phyloP scores from a whole-genome alignment of 37 sponge, comb jelly and placozoan species.

The Ianthella basta region DNA sequence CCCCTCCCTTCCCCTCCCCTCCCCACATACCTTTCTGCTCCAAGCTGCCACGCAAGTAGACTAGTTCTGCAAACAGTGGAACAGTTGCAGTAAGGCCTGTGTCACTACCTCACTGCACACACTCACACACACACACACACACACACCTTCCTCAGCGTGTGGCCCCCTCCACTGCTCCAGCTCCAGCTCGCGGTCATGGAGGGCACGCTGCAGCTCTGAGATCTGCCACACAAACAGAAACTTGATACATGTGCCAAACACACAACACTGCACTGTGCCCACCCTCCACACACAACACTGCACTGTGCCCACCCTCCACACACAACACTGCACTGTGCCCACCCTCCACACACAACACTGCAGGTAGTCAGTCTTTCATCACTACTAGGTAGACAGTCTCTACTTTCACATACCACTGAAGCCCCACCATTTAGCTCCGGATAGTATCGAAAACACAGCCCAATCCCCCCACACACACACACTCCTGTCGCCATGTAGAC shows the following conservation, averaged over 20 bases:
- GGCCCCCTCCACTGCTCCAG: background rate
- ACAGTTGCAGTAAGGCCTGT: no score
- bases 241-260: no score
- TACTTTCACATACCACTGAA: no score
- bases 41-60: no score
- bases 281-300: background rate
- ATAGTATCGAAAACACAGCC: no score
- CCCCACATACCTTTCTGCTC: no score
- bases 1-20: no score
- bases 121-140: slow-evolving; percentile 8
- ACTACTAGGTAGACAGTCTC: no score
- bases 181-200: background rate
- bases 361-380: no score
- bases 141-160: background rate
- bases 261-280: background rate
- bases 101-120: no score
- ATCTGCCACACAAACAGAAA: slow-evolving; percentile 24
- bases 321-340: background rate
- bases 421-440: no score
- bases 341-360: background rate
- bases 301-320: background rate
- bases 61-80: no score
- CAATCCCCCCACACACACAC: background rate
- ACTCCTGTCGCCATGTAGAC: background rate
- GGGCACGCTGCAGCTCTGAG: background rate